A percentile compares a stretch with the other conserved stretches of the same genome.
Evolutionary conservation across 2,113 vertebrate genomes (phyloP).

Genomic region (Dascyllus trimaculatus): DNA sequence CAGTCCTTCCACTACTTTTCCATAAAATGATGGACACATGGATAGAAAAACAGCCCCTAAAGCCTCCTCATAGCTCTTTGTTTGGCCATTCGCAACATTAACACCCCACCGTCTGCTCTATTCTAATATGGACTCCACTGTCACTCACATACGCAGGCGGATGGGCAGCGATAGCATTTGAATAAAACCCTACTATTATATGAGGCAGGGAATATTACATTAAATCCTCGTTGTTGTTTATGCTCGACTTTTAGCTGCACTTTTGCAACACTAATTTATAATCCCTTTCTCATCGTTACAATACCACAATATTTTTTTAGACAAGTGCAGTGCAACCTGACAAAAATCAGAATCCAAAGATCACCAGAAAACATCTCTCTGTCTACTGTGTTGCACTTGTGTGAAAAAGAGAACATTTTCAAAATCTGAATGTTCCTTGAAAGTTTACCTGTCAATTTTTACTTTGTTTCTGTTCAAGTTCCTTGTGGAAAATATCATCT

Average conservation of each 20-base stretch:
- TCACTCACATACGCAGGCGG: constrained; percentile 51
- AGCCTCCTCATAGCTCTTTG: constrained; percentile 49
- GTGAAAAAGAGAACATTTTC: background rate
- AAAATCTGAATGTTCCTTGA: background rate
- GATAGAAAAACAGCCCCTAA: constrained; percentile 39
- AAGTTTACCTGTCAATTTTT: background rate
- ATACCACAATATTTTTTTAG: background rate
- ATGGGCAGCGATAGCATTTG: constrained; percentile 46
- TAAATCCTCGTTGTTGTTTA: constrained; percentile 36
- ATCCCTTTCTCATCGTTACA: background rate
- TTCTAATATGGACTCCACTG: constrained; percentile 56
- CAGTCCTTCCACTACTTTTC: constrained; percentile 31
- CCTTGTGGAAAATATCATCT: constrained; percentile 15
- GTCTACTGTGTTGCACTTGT: background rate
- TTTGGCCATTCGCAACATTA: constrained; percentile 53
- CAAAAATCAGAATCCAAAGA: background rate
- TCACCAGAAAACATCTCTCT: background rate
- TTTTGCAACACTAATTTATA: constrained; percentile 12
- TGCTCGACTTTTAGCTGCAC: constrained; percentile 20
- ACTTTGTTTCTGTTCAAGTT: constrained; percentile 16
- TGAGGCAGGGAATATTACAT: constrained; percentile 22
- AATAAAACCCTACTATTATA: constrained; percentile 50
- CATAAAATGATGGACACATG: constrained; percentile 62
- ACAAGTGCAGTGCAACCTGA: background rate
- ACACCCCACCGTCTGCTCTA: constrained; percentile 42